Base-by-base conservation (phyloP, 2,113 vertebrate genomes). In the Onychostoma macrolepis region DNA sequence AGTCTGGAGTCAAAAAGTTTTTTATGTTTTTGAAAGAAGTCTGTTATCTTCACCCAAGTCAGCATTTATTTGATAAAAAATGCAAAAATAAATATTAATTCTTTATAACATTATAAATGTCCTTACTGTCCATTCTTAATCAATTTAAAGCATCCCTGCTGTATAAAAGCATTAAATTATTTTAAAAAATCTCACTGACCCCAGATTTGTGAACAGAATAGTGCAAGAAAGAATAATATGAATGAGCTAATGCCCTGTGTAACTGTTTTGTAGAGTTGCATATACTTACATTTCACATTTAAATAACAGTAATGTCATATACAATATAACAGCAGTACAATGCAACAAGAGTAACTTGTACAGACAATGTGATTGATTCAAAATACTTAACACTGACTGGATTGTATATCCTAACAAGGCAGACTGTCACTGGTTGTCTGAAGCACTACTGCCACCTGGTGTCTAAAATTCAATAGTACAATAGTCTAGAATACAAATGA, bases 361-460 rank as follows among this genome's bases (percentile, higher is more conserved):
- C 65, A 69, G 6, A 69, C 30, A 19, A 69, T 71, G 8, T 1
- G 4, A 71, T 5, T 26, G 43, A 58, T 80, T 58, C 10, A 58
- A 36, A 7, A 58, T 6, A 41, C 56, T 28, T 15, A 74, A 6
- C 24, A 41, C 33, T 36, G 61, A 4, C 4, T 48, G 4, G 26
- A n/a, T 26, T 75, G 13, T 41, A 5, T n/a, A n/a, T 43, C 7
- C 53, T 74, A 65, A 56, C n/a, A 15, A 36, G n/a, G 63, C 9
- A 63, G 26, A 85, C 7, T 4, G 4, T 24, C 19, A n/a, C 13
- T 61, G 19, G 15, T 84, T 75, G 36, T 65, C 7, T 77, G 28
- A 85, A 26, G 30, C 71, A 76, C 30, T 80, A 63, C 80, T 88
- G 84, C 80, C 87, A 85, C 67, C 89, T 86, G 71, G 33, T 84